Base-by-base conservation (phyloP, 2,888 invertebrate genomes). In the Cremastinae sp. region DNA sequence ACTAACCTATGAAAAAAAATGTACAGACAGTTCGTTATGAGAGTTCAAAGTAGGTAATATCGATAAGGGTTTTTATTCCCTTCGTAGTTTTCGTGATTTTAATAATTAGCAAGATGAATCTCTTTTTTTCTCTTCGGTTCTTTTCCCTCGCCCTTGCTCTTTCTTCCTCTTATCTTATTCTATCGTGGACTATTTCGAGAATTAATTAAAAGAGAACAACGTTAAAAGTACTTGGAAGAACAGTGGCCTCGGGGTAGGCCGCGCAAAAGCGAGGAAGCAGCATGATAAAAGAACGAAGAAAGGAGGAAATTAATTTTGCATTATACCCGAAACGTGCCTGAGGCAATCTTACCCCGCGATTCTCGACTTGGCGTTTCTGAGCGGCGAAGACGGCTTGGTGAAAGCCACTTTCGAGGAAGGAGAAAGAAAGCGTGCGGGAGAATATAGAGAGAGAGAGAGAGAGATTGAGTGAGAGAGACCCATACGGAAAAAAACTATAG, bases 241-340 rank as follows among this genome's bases (percentile, higher is more conserved):
- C 66, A 53, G 56, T 65, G 70, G 62, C 75, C 65, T 18, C 61
- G 59, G 78, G 78, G 59, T 66, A 74, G 77, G 78, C 68, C 62
- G 59, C 62, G 78, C 71, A 78, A 76, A 74, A 66, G 72, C 76
- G 78, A 74, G 75, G 80, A 79, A 79, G 78, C 75, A 79, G 79
- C 76, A 68, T 77, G 80, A 81, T 81, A 80, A 80, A 81, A 81
- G 81, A 80, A 81, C 68, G 78, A 76, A 78, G 79, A 80, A 78
- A 80, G 64, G 73, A 80, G 80, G 79, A 81, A 81, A 81, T 81
- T 81, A 81, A 81, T 81, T 81, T 81, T 81, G 80, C 78, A 81
- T 81, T 81, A 81, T 81, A 80, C 80, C 76, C 72, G 74, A 78
- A 80, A 75, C 78, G 77, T 79, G 79, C 79, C 81, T 75, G 73